phyloP scores from a whole-genome alignment of 2,113 vertebrate genomes.

The Melanerpes formicivorus region DNA sequence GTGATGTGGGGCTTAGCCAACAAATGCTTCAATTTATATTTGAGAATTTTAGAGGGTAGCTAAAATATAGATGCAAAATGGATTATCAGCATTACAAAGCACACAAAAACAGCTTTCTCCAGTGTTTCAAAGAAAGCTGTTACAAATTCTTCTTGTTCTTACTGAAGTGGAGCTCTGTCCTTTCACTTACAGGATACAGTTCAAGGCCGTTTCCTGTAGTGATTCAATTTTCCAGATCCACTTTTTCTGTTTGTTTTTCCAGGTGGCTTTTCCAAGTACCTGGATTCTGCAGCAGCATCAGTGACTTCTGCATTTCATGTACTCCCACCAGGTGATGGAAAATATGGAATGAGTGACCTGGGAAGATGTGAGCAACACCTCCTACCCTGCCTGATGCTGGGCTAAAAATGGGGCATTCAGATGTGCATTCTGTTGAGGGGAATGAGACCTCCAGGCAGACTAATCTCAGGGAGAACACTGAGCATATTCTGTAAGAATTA shows the following conservation, averaged over 20 bases:
- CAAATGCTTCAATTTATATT: background rate
- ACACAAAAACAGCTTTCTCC: fast-evolving
- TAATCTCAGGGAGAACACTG: background rate
- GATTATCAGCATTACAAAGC: background rate
- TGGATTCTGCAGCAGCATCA: background rate
- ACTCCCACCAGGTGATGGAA: background rate
- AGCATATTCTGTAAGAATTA: background rate
- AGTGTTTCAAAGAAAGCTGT: background rate
- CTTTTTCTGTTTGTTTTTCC: background rate
- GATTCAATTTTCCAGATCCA: background rate
- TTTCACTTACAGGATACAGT: background rate
- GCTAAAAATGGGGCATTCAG: fast-evolving
- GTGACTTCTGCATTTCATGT: background rate
- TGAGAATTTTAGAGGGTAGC: background rate
- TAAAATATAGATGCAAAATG: background rate
- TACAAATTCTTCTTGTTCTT: background rate
- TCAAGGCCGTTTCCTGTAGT: background rate
- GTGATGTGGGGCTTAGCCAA: background rate
- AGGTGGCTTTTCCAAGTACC: background rate
- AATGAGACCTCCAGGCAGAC: background rate
- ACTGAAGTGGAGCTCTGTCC: background rate
- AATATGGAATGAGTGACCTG: background rate
- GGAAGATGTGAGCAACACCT: background rate
- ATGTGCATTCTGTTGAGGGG: background rate
- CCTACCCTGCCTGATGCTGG: background rate